Base-by-base conservation (phyloP, 2,797 vertebrate genomes). In the Muscicapa comitata region DNA sequence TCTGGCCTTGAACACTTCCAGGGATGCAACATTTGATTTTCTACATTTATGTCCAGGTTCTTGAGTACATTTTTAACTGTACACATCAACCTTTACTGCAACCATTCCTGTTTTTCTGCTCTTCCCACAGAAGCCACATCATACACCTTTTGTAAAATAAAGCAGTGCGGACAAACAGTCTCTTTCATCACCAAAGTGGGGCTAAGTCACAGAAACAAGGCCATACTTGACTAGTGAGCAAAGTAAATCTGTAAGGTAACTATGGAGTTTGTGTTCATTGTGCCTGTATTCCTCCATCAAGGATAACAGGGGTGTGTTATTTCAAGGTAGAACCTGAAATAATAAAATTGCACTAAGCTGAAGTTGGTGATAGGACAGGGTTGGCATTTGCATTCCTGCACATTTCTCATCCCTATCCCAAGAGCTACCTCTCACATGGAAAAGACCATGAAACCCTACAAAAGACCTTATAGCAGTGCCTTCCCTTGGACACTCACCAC, bases 121-220 rank as follows among this genome's bases (percentile, higher is more conserved):
- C 12, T 53, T 74, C 73, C 58, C 83, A 78, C 38, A 88, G 66
- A 90, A 78, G n/a, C 37, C 47, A 70, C 11, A 21, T 29, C 35
- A 38, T 19, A 50, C 6, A 26, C 57, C 31, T 88, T 84, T 58
- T 75, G 24, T 51, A 43, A 91, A 82, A 76, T 8, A 66, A 76
- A 76, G 28, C 5, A 53, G n/a, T 5, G 12, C 16, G 38, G 67
- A 63, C 43, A 53, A 47, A 84, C 9, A 54, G 55, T 15, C 59
- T 89, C 61, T 77, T 76, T 42, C 85, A 71, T 47, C 61, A 63
- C 19, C 59, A 2, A 82, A 79, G 24, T 11, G 24, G 43, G 33
- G 48, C 10, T 45, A 77, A 90, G 51, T 33, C 70, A 57, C 28
- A 57, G n/a, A 79, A 95, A 65, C 7, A 51, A 91, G 85, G 81